Evolutionary conservation across 2,888 invertebrate species (phyloP).

Genomic region (Acholoe squamosa): DNA sequence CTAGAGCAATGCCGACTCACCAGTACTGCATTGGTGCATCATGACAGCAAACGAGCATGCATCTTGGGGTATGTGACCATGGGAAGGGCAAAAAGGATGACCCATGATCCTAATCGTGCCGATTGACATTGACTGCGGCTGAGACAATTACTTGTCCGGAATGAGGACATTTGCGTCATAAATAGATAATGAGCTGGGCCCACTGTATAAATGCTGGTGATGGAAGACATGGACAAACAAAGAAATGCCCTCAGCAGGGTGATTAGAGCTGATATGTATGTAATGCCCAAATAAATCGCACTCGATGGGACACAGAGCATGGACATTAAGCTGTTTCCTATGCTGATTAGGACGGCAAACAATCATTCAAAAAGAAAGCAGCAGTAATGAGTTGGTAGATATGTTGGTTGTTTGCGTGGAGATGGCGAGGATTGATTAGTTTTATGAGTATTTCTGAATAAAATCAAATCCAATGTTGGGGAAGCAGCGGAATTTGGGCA

Average conservation of each 20-base stretch:
- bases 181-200: constrained; percentile 10
- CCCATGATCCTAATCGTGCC: neutral
- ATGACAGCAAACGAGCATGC: no score
- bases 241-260: neutral
- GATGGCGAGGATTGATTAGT: no score
- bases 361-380: neutral
- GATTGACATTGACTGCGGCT: constrained; percentile 7
- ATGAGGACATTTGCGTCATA: neutral
- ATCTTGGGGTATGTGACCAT: neutral
- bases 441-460: no score
- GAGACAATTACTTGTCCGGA: neutral
- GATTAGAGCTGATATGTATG: neutral
- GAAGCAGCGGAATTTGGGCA: no score
- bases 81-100: neutral
- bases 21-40: no score
- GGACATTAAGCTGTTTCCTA: neutral
- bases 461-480: no score
- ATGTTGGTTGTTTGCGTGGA: neutral
- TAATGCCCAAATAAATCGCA: constrained; percentile 37
- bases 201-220: neutral
- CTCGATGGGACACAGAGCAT: neutral
- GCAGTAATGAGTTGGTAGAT: neutral
- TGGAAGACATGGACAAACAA: constrained; percentile 16
- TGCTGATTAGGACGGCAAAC: neutral
- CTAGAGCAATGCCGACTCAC: no score